Conservation (phyloP, 1,140 invertebrate species). For the Prorops nasuta region DNA sequence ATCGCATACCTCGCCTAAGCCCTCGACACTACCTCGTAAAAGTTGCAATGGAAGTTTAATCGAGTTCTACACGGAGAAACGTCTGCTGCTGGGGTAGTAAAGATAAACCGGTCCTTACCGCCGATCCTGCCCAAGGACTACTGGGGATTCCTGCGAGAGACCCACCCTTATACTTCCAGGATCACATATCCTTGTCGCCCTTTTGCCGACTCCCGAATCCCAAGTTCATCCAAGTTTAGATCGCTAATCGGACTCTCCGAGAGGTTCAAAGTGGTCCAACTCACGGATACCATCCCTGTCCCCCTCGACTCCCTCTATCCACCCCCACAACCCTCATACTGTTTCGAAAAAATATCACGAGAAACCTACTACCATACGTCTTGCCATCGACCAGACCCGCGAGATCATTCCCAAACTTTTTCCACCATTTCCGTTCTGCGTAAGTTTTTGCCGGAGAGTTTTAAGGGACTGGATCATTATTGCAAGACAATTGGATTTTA, state of each 20-base stretch:
- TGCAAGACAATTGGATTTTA: no score
- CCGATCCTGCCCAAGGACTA: conserved; percentile 16
- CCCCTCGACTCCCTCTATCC: not conserved
- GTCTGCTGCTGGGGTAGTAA: conserved; percentile 36
- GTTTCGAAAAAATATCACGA: no score
- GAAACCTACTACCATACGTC: no score
- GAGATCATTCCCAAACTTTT: no score
- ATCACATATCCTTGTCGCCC: not conserved
- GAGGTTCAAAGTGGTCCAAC: conserved; percentile 1
- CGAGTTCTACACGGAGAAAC: conserved; percentile 39
- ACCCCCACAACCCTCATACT: no score
- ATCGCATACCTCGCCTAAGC: conserved; percentile 27
- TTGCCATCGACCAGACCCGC: no score
- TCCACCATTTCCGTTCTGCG: no score
- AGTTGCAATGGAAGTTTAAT: conserved; percentile 48
- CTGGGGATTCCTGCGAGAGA: conserved; percentile 14
- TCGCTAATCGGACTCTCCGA: conserved; percentile 34
- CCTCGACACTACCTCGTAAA: conserved; percentile 36
- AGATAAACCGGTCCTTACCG: conserved; percentile 42
- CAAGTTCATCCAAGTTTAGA: conserved; percentile 33
- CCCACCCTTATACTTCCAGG: no score
- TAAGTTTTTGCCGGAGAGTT: no score
- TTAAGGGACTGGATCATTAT: no score
- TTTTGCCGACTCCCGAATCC: conserved; percentile 13
- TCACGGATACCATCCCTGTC: not conserved